These are phyloP conservation scores for Valencia hispanica DNA, from an alignment of 2,797 vertebrate genomes.

Conservation along the genomic window DNA sequence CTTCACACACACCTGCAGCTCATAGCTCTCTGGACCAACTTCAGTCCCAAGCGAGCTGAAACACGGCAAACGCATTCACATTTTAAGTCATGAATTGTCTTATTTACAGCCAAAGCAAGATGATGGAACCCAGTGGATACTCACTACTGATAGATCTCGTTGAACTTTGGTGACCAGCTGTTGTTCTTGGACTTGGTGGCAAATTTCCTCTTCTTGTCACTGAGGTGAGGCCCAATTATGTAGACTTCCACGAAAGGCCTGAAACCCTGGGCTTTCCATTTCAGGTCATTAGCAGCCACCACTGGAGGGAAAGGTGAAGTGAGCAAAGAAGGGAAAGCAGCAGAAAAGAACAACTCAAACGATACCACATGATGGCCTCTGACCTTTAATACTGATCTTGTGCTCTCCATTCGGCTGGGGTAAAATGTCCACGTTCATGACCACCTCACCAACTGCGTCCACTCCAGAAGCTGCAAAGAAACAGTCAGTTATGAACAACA, in stretches of 20 bases:
- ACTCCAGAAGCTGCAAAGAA: constrained; percentile 87
- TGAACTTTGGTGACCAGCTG: constrained; percentile 96
- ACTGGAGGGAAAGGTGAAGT: constrained; percentile 65
- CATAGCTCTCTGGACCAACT: constrained; percentile 93
- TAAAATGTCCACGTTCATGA: constrained; percentile 91
- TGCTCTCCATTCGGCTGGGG: constrained; percentile 93
- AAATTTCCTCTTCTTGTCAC: constrained; percentile 97
- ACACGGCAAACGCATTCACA: neutral
- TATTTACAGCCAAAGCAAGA: neutral
- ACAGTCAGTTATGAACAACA: constrained; percentile 8
- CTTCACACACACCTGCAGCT: constrained; percentile 97
- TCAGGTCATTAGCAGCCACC: constrained; percentile 93
- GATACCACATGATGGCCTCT: neutral
- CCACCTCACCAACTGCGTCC: constrained; percentile 92
- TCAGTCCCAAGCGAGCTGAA: constrained; percentile 90
- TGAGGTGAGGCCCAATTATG: constrained; percentile 95
- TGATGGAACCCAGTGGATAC: constrained; percentile 58
- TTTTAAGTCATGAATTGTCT: neutral
- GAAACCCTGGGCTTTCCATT: constrained; percentile 97
- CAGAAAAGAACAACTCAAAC: neutral
- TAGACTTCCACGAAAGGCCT: constrained; percentile 96
- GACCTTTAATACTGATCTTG: constrained; percentile 95
- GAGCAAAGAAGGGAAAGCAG: neutral
- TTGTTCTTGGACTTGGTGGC: constrained; percentile 99
- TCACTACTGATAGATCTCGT: constrained; percentile 94